Percentiles rank a stretch among this genome's conserved stretches.
phyloP scores from a whole-genome alignment of 2,113 vertebrate species.

The Neogobius melanostomus region DNA sequence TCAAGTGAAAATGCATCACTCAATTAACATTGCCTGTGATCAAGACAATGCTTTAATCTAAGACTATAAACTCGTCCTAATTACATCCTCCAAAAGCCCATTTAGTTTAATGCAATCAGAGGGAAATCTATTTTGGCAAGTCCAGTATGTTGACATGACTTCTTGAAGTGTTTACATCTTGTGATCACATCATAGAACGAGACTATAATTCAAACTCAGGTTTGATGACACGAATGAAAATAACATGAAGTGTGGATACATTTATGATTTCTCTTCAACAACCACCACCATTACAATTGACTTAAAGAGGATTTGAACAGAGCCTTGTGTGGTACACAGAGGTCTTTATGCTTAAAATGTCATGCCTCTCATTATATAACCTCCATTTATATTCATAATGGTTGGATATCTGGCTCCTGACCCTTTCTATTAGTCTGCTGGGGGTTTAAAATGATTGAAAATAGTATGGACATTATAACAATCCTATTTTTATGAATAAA shows the following conservation, averaged over 20 bases:
- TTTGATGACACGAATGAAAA: slow-evolving; percentile 37
- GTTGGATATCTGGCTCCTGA: slow-evolving; percentile 25
- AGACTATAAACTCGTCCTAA: slow-evolving; percentile 81
- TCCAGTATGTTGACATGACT: slow-evolving; percentile 61
- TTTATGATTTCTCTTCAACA: slow-evolving; percentile 26
- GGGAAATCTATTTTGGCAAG: slow-evolving; percentile 66
- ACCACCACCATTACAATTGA: slow-evolving; percentile 49
- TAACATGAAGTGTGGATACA: slow-evolving; percentile 32
- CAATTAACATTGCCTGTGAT: slow-evolving; percentile 81
- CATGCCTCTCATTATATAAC: slow-evolving; percentile 52
- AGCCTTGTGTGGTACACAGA: slow-evolving; percentile 52
- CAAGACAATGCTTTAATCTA: slow-evolving; percentile 81
- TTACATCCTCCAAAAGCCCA: slow-evolving; percentile 77
- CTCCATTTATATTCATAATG: slow-evolving; percentile 58
- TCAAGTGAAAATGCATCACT: slow-evolving; percentile 78
- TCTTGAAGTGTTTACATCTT: slow-evolving; percentile 60
- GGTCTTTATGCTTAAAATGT: slow-evolving; percentile 65
- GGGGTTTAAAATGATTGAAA: too few relatives aligned
- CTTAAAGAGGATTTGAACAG: slow-evolving; percentile 46
- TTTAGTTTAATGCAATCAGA: slow-evolving; percentile 76
- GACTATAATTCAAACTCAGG: slow-evolving; percentile 30
- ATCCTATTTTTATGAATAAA: too few relatives aligned
- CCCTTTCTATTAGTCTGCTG: slow-evolving; percentile 37
- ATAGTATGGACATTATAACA: too few relatives aligned
- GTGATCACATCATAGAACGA: slow-evolving; percentile 48